Conservation (phyloP, 2,888 invertebrate genomes). For the Melieria crassipennis region DNA sequence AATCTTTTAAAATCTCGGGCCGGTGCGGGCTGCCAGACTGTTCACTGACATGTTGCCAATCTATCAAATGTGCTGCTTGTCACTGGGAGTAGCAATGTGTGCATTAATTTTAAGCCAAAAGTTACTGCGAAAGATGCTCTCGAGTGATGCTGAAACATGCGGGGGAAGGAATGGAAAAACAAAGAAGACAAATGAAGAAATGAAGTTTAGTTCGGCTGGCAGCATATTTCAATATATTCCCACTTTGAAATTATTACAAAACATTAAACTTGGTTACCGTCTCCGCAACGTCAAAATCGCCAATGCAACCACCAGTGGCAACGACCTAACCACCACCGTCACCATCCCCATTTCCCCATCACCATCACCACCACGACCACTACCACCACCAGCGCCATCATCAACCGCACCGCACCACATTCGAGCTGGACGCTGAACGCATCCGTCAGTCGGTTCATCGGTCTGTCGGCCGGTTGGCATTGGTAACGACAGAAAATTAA, state of each 20-base stretch:
- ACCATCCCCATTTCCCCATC: not conserved
- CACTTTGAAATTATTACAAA: constrained; percentile 46
- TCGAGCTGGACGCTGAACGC: not conserved
- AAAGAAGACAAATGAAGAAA: constrained; percentile 45
- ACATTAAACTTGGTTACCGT: not conserved
- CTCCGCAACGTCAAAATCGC: not conserved
- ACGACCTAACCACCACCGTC: not conserved
- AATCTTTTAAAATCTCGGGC: too few relatives aligned
- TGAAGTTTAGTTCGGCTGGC: constrained; percentile 31
- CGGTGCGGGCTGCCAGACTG: too few relatives aligned
- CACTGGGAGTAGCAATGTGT: too few relatives aligned
- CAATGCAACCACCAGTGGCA: too few relatives aligned
- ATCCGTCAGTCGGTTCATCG: too few relatives aligned
- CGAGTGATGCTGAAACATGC: constrained; percentile 29
- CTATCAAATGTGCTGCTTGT: too few relatives aligned
- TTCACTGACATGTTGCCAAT: too few relatives aligned
- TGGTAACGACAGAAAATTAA: constrained; percentile 51
- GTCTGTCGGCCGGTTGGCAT: constrained; percentile 24
- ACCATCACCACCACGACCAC: not conserved
- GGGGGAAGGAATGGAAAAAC: constrained; percentile 1
- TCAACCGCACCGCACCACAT: constrained; percentile 2
- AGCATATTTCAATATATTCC: constrained; percentile 42
- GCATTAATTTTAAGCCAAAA: too few relatives aligned
- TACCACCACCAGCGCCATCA: constrained; percentile 27
- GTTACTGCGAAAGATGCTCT: too few relatives aligned